Conservation (phyloP, 2,113 vertebrate genomes). For the Syngnathoides biaculeatus region DNA sequence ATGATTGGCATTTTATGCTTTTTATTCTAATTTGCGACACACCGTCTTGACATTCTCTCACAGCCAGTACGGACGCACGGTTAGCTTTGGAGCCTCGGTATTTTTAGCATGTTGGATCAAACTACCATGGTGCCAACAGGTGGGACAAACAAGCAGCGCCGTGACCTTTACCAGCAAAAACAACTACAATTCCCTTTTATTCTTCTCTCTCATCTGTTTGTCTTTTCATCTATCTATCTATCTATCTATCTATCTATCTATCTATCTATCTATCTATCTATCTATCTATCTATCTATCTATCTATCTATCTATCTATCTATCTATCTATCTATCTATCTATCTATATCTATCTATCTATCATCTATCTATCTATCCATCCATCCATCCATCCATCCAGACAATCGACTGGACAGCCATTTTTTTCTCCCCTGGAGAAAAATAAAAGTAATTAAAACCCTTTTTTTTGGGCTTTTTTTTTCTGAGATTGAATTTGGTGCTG, state of each 20-base stretch:
- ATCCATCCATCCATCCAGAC: not conserved
- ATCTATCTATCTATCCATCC: not conserved
- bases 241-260: not conserved
- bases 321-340: too few species aligned
- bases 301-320: too few species aligned
- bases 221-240: not conserved
- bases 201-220: not conserved
- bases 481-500: too few species aligned
- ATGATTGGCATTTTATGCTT: not conserved
- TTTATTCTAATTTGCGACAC: not conserved
- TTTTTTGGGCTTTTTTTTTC: too few species aligned
- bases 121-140: slow-evolving; percentile 8
- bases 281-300: not conserved
- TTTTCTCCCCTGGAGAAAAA: too few species aligned
- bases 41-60: not conserved
- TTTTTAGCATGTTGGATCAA: slow-evolving; percentile 11
- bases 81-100: not conserved
- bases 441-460: too few species aligned
- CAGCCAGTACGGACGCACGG: not conserved
- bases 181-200: not conserved
- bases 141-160: not conserved
- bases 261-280: not conserved
- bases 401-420: too few species aligned
- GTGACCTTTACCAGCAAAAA: slow-evolving; percentile 1
- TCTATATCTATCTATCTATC: not conserved